These are phyloP conservation scores for Mergus octosetaceus DNA, from an alignment of 2,797 vertebrate species.

Conservation along the genomic window DNA sequence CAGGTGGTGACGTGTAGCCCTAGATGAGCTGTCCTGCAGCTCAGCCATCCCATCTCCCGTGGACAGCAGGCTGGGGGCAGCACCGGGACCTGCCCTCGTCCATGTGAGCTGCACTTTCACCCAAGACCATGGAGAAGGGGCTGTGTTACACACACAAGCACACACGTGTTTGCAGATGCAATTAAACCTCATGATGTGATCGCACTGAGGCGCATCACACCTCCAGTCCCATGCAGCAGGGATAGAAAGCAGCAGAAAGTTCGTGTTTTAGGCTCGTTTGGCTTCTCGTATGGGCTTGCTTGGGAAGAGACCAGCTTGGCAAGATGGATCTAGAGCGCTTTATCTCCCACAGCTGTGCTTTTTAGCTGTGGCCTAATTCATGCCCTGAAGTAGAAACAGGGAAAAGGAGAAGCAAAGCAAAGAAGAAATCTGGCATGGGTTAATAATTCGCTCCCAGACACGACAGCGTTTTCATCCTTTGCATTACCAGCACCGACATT, in stretches of 20 bases:
- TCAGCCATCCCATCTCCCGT: neutral
- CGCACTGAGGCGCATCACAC: accelerated
- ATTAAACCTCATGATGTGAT: accelerated
- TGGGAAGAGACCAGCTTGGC: neutral
- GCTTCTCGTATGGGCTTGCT: accelerated
- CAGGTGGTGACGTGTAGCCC: neutral
- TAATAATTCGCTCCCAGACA: neutral
- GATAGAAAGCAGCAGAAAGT: neutral
- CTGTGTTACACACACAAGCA: accelerated
- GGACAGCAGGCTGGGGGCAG: accelerated
- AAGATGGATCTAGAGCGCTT: accelerated
- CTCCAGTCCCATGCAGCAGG: too few species aligned
- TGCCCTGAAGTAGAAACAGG: neutral
- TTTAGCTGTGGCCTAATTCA: neutral
- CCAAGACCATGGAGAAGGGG: accelerated
- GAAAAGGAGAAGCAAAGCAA: neutral
- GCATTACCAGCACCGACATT: neutral
- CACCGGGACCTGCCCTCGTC: neutral
- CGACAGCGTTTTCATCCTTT: neutral
- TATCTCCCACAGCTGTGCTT: neutral
- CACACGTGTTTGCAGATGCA: accelerated
- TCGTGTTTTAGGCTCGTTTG: neutral
- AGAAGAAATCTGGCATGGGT: neutral
- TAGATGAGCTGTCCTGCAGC: neutral
- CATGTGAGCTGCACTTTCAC: accelerated